These are phyloP conservation scores for Agriopis leucophaearia DNA, from an alignment of 2,888 invertebrate species.

Conservation along the genomic window DNA sequence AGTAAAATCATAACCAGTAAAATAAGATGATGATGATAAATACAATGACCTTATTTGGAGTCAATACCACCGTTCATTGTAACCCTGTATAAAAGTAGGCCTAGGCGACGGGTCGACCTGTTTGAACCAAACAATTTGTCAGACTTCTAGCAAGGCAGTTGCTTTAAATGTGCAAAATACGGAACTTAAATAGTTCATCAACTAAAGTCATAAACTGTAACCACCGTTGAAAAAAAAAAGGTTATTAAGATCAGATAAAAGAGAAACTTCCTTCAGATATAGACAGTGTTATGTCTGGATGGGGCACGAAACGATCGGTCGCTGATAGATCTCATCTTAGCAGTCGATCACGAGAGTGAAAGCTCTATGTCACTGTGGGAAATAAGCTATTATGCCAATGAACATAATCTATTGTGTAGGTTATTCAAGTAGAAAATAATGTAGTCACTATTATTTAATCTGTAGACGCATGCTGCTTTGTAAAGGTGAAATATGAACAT, in stretches of 20 bases:
- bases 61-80: too few relatives aligned
- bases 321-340: constrained; percentile 48
- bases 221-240: too few relatives aligned
- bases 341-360: constrained; percentile 69
- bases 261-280: constrained; percentile 13
- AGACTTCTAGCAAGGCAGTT: too few relatives aligned
- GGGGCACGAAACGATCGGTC: constrained; percentile 14
- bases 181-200: neutral
- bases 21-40: too few relatives aligned
- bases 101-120: too few relatives aligned
- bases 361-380: constrained; percentile 53
- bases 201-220: neutral
- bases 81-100: too few relatives aligned
- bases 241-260: constrained; percentile 17
- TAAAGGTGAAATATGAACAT: neutral
- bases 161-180: too few relatives aligned
- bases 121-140: too few relatives aligned
- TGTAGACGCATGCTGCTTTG: constrained; percentile 1
- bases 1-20: too few relatives aligned
- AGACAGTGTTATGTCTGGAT: constrained; percentile 13
- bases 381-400: constrained; percentile 48
- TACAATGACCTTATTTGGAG: too few relatives aligned
- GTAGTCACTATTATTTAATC: neutral
- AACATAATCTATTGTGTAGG: constrained; percentile 13
- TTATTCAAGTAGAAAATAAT: constrained; percentile 1